Evolutionary conservation across 2,797 vertebrate genomes (phyloP), one percentile per base, ranked within the genome.

Genomic region (Rhinogobio ventralis): DNA sequence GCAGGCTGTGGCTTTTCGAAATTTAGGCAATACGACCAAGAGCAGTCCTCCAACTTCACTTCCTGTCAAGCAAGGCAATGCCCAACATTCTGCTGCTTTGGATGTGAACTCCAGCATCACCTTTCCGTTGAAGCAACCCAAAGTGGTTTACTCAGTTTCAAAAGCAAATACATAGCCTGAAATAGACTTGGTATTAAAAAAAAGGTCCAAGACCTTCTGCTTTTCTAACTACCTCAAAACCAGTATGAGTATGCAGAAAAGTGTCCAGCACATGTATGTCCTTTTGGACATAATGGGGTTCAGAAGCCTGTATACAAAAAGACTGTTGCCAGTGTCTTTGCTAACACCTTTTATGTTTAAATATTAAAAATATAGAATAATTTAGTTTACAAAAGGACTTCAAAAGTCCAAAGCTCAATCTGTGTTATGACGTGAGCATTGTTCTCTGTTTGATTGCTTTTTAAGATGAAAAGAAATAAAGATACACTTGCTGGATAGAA

Each of bases 161-260:
- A 57, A 45, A 55, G 7, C 49, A 55, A 69, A 68, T 15, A 23
- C 49, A 7, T 46, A 67, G 30, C 36, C 62, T 0, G 13, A 33
- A 36, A 57, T 57, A 5, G 23, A 14, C 53, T 57, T 72, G 13
- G 5, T 45, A 60, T 9, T 42, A 42, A 53, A 75, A 19, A 17
- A 76, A 57, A 57, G 20, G 33, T 73, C 14, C 33, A 45, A 74
- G 10, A 49, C 23, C 20, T n/a, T 45, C n/a, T 72, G 67, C 15
- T 17, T 57, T 60, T 82, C 7, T 15, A n/a, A 28, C 76, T 79
- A 74, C 81, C 57, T 83, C 57, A 66, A 64, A 28, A 60, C 53
- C 19, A 46, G n/a, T 10, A 33, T 4, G 5, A 39, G 14, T 25
- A 39, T 42, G 23, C 8, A 19, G 36, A 13, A 14, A 57, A 55